A percentile compares a stretch with the other conserved stretches of the same genome.
Conservation (phyloP, 2,888 invertebrate genomes). For the Celastrina argiolus region DNA sequence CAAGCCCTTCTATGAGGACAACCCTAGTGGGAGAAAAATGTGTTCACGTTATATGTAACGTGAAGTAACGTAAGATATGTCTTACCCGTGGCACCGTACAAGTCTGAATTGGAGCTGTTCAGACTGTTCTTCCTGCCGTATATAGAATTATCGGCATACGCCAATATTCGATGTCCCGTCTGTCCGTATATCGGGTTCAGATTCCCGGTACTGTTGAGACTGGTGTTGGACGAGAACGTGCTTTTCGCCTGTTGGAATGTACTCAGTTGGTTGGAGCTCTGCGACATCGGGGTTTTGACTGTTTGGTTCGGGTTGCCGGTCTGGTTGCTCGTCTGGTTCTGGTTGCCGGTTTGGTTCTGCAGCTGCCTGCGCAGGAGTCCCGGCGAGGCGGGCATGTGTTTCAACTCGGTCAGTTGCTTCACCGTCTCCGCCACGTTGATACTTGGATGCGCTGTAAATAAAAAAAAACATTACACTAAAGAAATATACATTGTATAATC, state of each 20-base stretch:
- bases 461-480: background rate
- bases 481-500: too few species aligned
- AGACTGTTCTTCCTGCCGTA: constrained; percentile 70
- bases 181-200: constrained; percentile 72
- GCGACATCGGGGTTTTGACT: constrained; percentile 5
- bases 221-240: constrained; percentile 56
- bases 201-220: constrained; percentile 60
- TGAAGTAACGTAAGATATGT: background rate
- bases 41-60: background rate
- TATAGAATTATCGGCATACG: constrained; percentile 60
- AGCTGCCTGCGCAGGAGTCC: constrained; percentile 80
- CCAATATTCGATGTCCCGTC: constrained; percentile 63
- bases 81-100: constrained; percentile 54
- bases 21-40: too few species aligned
- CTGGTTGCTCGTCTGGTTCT: constrained; percentile 28
- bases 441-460: constrained; percentile 49
- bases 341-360: constrained; percentile 45
- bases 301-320: constrained; percentile 35
- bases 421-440: constrained; percentile 91
- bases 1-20: too few species aligned
- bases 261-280: constrained; percentile 38
- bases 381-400: constrained; percentile 92
- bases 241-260: constrained; percentile 69
- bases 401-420: constrained; percentile 88
- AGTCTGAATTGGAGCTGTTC: constrained; percentile 58